Conservation (phyloP, 2,797 vertebrate species). For the Mus caroli region DNA sequence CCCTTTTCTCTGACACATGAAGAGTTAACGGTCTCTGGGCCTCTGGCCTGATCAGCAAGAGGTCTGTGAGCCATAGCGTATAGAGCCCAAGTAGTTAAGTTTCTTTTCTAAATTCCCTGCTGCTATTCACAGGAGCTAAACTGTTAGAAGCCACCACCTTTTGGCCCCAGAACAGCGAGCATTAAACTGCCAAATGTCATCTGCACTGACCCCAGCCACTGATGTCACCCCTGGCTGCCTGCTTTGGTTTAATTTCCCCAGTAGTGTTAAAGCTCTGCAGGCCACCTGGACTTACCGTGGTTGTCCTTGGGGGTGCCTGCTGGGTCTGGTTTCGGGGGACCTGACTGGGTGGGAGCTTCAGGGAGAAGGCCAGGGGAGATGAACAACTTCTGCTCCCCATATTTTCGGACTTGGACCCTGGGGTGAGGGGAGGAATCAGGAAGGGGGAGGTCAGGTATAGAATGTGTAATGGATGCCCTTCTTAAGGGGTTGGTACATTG, state of each 20-base stretch:
- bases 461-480: neutral
- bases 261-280: neutral
- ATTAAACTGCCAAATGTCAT: neutral
- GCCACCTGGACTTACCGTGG: slow-evolving; percentile 43
- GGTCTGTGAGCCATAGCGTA: neutral
- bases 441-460: neutral
- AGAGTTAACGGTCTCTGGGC: neutral
- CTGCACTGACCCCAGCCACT: neutral
- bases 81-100: neutral
- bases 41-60: neutral
- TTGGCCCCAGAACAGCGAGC: neutral
- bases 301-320: neutral
- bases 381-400: slow-evolving; percentile 77
- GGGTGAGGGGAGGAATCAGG: neutral
- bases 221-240: neutral
- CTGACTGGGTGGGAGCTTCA: accelerated
- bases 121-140: neutral
- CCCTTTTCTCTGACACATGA: neutral
- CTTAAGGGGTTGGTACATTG: neutral
- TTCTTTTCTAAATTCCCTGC: neutral
- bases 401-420: slow-evolving; percentile 79
- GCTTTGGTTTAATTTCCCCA: neutral
- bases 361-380: slow-evolving; percentile 78
- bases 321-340: neutral
- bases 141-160: neutral